These are phyloP conservation scores for Neopelma chrysocephalum DNA, from an alignment of 2,797 vertebrate genomes.

Conservation along the genomic window DNA sequence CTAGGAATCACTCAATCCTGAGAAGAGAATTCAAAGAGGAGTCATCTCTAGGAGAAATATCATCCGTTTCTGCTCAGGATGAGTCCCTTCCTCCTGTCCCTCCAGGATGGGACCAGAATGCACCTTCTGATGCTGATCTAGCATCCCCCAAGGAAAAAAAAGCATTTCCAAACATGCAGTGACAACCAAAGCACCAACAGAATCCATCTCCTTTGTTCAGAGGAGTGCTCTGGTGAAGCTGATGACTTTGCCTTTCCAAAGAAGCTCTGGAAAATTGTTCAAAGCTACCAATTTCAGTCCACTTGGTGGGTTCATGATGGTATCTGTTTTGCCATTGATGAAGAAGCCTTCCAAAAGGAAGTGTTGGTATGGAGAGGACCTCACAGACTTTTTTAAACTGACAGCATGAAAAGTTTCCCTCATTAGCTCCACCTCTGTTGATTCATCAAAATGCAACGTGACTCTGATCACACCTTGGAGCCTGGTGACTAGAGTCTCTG, in stretches of 20 bases:
- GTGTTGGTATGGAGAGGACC: accelerated
- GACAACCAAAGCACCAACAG: neutral
- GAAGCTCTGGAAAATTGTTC: neutral
- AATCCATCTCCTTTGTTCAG: neutral
- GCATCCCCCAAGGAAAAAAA: neutral
- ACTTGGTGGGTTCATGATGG: accelerated
- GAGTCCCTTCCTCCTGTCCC: neutral
- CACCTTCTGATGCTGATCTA: neutral
- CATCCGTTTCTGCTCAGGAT: neutral
- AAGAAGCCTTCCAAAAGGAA: neutral
- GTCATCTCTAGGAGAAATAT: neutral
- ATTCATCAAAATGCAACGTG: neutral
- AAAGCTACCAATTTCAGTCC: neutral
- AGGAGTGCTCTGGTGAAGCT: neutral
- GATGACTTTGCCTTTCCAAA: neutral
- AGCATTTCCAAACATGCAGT: neutral
- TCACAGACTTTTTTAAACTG: neutral
- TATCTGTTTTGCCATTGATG: neutral
- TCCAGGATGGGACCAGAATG: neutral
- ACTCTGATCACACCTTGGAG: neutral
- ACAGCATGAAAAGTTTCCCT: neutral
- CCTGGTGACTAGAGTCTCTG: neutral
- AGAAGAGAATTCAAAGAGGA: neutral
- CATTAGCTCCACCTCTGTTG: neutral
- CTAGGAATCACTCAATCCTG: neutral